These are phyloP conservation scores for Nymphalis io DNA, from an alignment of 1,140 invertebrate species.

Conservation along the genomic window DNA sequence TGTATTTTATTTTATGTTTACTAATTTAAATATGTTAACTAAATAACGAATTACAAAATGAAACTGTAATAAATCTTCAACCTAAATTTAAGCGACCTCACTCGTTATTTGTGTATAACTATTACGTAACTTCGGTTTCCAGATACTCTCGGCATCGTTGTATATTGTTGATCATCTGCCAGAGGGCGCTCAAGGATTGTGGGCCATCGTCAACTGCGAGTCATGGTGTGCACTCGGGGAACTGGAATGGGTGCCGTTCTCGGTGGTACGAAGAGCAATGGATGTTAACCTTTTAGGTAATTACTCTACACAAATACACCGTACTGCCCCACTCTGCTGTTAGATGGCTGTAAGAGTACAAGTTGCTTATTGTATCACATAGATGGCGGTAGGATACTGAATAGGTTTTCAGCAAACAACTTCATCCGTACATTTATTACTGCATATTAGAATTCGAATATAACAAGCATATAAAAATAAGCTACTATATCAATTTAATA, in stretches of 20 bases:
- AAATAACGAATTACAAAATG: too few relatives aligned
- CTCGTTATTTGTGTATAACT: conserved; percentile 20
- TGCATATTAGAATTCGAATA: background rate
- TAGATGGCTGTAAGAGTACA: conserved; percentile 24
- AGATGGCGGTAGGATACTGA: conserved; percentile 41
- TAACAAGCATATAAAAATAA: background rate
- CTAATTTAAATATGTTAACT: too few relatives aligned
- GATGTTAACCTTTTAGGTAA: conserved; percentile 88
- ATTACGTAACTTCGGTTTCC: conserved; percentile 35
- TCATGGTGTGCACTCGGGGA: conserved; percentile 93
- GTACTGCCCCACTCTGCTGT: conserved; percentile 27
- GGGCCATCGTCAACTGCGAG: conserved; percentile 94
- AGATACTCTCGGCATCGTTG: conserved; percentile 87
- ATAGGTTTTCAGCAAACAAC: background rate
- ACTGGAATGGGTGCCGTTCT: conserved; percentile 92
- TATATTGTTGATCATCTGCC: conserved; percentile 89
- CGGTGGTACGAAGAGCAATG: conserved; percentile 86
- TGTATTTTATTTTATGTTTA: too few relatives aligned
- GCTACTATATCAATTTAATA: too few relatives aligned
- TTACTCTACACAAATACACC: conserved; percentile 30
- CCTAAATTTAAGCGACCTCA: conserved; percentile 25
- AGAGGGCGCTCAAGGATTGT: conserved; percentile 88
- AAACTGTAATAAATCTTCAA: background rate
- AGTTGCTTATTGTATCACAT: conserved; percentile 4
- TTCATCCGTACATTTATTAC: background rate